Base-by-base conservation (phyloP, 1,140 invertebrate genomes). In the Dinothrombium tinctorium region DNA sequence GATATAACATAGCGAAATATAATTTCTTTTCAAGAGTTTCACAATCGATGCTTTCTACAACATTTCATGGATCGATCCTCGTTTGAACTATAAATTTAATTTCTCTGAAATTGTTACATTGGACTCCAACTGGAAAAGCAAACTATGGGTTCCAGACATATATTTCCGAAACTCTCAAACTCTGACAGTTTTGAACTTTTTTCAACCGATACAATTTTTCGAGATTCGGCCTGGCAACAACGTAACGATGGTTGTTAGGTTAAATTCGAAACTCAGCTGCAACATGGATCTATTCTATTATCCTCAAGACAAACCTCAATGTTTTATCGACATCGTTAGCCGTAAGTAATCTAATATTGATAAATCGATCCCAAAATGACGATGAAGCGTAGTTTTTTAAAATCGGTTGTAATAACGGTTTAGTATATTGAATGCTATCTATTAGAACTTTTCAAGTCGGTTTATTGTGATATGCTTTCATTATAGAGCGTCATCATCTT, bases 221-320 rank as follows among this genome's bases (percentile, higher is more conserved):
- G 21, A 44, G 43, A 43, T 44, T 5, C 19, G 26, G 15, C 41
- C 26, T 19, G 14, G 24, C 20, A 12, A 25, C 19, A 38, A 37
- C 20, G 15, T 28, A 11, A 37, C 50, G 74, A 38, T 22, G 17
- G 9, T 44, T 24, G 40, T 29, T 42, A 43, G 50, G 28, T 28
- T 49, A 28, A 35, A 37, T 20, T 23, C 47, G 6, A 49, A 45
- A 20, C 26, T 47, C 1, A 45, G 39, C 11, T 52, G 50, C 44
- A 33, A 32, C 37, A 49, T 52, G 47, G 31, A 51, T 23, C 41
- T 52, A 31, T 26, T 38, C 17, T 33, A 33, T n/a, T 52, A 51
- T 41, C 50, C 50, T 32, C 47, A 49, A 33, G 50, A 52, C 37
- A 33, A 39, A 6, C 49, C 51, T 25, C 24, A 46, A 17, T 52